Evolutionary conservation across 1,140 invertebrate species (phyloP), one percentile per base, ranked within the genome.

Genomic region (Holcopasites calliopsidis): DNA sequence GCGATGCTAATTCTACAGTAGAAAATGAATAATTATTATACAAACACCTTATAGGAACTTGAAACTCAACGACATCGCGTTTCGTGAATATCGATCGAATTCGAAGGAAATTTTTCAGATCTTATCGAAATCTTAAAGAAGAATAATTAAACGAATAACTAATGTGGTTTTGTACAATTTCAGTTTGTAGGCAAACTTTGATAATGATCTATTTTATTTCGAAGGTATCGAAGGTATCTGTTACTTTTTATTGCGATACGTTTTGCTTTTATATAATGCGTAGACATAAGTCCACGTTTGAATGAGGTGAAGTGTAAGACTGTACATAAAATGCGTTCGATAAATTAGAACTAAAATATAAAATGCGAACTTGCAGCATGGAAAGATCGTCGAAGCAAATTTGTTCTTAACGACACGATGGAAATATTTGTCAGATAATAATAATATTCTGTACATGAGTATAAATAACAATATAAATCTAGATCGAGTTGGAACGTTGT

Each of bases 41-140:
- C 68, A 77, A 38, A 81, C 69, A 77, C 57, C 44, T 64, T 82
- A 68, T 82, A 82, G 80, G 80, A 82, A 82, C 80, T 82, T 80
- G 80, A 76, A 73, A 81, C 72, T 77, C 80, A 77, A 77, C 73
- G 65, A 72, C 62, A 73, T 55, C 26, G 16, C 55, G 42, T 66
- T 42, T 52, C 57, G 26, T 54, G 71, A 77, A 77, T 35, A 40
- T 33, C 21, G 26, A 40, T 42, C 28, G 13, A 38, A 23, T 38
- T 16, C 33, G 13, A 60, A 38, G 35, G 21, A 16, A 69, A 58
- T 69, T 69, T 52, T 23, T 57, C 11, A 60, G 13, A 18, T 7
- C n/a, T 26, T 21, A 23, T 16, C 18, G 11, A 42, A 50, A 16
- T 38, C 4, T 69, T n/a, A n/a, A n/a, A n/a, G n/a, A n/a, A n/a